These are phyloP conservation scores for Aphis gossypii DNA, from an alignment of 1,140 invertebrate genomes.

Conservation along the genomic window DNA sequence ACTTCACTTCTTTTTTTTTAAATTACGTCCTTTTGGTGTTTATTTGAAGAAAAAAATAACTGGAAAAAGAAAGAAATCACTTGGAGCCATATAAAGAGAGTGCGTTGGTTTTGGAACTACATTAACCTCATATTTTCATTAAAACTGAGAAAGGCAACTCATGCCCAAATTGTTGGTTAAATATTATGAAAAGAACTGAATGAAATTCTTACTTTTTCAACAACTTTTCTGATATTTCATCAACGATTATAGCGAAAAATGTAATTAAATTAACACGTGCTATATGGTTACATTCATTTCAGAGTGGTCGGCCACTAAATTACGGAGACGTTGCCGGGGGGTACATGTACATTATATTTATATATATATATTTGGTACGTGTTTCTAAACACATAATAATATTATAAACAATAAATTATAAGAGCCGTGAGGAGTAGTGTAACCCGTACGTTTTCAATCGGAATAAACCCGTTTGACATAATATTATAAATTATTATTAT, in stretches of 20 bases:
- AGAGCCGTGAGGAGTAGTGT: background rate
- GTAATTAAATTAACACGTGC: background rate
- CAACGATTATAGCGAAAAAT: background rate
- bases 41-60: background rate
- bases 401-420: background rate
- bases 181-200: background rate
- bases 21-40: background rate
- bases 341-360: background rate
- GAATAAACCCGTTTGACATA: background rate
- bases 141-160: background rate
- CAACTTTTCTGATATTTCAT: background rate
- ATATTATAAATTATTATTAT: slow-evolving; percentile 1
- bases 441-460: background rate
- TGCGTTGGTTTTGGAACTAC: background rate
- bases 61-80: background rate
- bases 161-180: background rate
- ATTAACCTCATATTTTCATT: background rate
- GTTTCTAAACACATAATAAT: background rate
- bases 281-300: background rate
- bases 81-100: background rate
- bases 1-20: background rate
- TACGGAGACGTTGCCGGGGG: background rate
- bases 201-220: background rate
- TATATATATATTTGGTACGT: background rate
- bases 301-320: background rate